Percentiles rank a stretch among this genome's conserved stretches.
phyloP scores from a whole-genome alignment of 2,888 invertebrate genomes.

The Lysandra coridon region DNA sequence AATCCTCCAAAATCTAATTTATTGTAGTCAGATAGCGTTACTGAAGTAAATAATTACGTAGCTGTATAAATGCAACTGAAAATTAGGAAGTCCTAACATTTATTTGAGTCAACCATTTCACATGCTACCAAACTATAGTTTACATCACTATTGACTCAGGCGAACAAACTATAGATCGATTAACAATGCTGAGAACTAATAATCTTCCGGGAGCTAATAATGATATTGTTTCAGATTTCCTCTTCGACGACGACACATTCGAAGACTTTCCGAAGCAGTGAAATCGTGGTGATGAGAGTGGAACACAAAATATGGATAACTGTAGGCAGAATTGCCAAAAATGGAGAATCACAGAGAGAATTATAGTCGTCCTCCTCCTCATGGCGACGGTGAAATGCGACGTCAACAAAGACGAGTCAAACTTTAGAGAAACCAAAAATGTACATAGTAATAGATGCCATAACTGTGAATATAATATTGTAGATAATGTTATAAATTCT shows the following conservation, averaged over 20 bases:
- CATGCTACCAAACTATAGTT: not conserved
- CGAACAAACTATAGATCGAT: not conserved
- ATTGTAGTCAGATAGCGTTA: too few relatives aligned
- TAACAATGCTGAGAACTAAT: conserved; percentile 5
- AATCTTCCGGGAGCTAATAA: conserved; percentile 17
- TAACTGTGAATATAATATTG: conserved; percentile 62
- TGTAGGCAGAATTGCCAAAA: conserved; percentile 52
- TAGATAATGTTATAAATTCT: conserved; percentile 58
- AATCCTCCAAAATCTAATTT: too few relatives aligned
- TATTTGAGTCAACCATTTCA: not conserved
- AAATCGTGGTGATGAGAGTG: conserved; percentile 60
- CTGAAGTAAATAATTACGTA: too few relatives aligned
- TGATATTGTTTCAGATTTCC: conserved; percentile 61
- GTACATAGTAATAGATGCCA: conserved; percentile 69
- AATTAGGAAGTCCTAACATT: too few relatives aligned
- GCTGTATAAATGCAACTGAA: too few relatives aligned
- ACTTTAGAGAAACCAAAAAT: conserved; percentile 61
- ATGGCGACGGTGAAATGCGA: conserved; percentile 57
- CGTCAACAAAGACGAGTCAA: conserved; percentile 51
- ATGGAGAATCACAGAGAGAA: conserved; percentile 56
- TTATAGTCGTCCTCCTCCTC: conserved; percentile 53
- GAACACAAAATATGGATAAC: conserved; percentile 59
- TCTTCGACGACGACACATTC: conserved; percentile 45
- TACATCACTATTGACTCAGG: not conserved
- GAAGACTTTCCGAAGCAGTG: conserved; percentile 34